Percentiles rank a stretch among this genome's conserved stretches.
phyloP scores from a whole-genome alignment of 2,797 vertebrate genomes.

The Todus mexicanus region DNA sequence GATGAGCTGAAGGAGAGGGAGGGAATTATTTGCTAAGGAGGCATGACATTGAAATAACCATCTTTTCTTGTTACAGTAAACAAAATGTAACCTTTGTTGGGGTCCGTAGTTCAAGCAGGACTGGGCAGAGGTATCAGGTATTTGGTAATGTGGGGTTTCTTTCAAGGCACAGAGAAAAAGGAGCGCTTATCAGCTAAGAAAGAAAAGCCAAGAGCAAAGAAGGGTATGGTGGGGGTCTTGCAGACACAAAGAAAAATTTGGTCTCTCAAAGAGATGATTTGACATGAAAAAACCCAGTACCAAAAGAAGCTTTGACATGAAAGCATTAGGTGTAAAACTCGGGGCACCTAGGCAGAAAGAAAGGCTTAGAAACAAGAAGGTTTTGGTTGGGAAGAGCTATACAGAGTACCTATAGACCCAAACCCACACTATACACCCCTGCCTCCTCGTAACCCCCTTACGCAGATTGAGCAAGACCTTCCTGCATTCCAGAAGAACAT shows the following conservation, averaged over 20 bases:
- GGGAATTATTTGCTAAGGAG: not conserved
- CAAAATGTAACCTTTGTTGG: not conserved
- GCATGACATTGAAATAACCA: not conserved
- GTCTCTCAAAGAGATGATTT: not conserved
- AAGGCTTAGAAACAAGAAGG: not conserved
- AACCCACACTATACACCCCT: not conserved
- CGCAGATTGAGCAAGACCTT: not conserved
- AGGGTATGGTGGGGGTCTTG: not conserved
- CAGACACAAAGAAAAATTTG: not conserved
- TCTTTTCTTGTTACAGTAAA: not conserved
- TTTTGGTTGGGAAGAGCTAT: not conserved
- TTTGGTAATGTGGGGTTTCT: not conserved
- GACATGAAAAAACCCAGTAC: not conserved
- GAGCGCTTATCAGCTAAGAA: not conserved
- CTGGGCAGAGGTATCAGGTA: not conserved
- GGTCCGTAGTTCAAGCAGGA: not conserved
- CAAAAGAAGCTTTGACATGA: not conserved
- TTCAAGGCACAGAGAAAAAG: not conserved
- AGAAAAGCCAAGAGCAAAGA: not conserved
- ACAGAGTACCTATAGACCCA: not conserved
- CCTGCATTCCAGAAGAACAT: not conserved
- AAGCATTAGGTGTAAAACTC: not conserved
- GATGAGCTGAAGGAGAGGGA: not conserved
- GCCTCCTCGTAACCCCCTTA: not conserved
- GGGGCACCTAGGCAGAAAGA: not conserved